Conservation (phyloP, 2,113 vertebrate species). For the Nicator chloris region DNA sequence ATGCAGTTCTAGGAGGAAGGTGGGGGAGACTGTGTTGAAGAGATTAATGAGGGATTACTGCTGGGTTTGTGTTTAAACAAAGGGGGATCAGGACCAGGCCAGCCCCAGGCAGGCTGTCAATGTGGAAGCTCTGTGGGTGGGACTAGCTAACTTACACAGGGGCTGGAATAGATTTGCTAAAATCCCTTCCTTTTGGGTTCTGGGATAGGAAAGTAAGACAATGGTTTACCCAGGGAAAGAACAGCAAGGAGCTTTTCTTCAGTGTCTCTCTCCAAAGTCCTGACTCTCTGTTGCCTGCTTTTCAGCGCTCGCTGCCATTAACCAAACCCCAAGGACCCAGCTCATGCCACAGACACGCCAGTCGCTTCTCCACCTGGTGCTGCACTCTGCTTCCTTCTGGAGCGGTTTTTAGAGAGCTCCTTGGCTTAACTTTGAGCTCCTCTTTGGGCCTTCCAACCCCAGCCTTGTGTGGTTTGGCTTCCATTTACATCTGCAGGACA, state of each 20-base stretch:
- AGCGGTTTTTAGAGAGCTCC: slow-evolving; percentile 2
- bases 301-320: background rate
- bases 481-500: background rate
- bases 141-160: background rate
- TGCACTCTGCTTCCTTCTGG: slow-evolving; percentile 12
- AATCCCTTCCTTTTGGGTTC: background rate
- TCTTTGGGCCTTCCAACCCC: background rate
- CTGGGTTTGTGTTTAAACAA: background rate
- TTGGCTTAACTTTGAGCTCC: slow-evolving; percentile 26
- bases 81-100: background rate
- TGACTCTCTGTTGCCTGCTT: slow-evolving; percentile 39
- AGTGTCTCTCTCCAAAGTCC: slow-evolving; percentile 29
- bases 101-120: background rate
- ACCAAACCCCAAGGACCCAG: slow-evolving; percentile 31
- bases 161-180: background rate
- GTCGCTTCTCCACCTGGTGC: slow-evolving; percentile 15
- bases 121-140: background rate
- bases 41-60: background rate
- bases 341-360: slow-evolving; percentile 7
- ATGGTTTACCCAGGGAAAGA: background rate
- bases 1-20: background rate
- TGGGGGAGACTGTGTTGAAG: background rate
- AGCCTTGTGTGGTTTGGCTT: background rate
- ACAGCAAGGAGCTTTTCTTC: background rate
- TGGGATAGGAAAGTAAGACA: background rate